Evolutionary conservation across 2,113 vertebrate species (phyloP).

Genomic region (Pterocles burchelli): DNA sequence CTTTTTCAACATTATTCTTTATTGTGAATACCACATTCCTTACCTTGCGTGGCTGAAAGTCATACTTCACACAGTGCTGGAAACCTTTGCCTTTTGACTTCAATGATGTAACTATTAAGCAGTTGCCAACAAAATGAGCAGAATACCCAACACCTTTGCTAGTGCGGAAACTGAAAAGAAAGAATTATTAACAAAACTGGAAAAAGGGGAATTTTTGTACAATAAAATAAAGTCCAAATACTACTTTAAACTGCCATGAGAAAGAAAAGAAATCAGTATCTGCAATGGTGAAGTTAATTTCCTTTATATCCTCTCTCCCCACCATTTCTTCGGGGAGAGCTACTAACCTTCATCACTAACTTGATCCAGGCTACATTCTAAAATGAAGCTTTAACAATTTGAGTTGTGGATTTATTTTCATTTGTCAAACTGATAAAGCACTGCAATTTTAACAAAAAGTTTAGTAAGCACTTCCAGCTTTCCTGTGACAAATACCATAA

Average conservation of each 20-base stretch:
- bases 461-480: background rate
- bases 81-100: conserved; percentile 99
- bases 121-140: conserved; percentile 97
- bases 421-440: background rate
- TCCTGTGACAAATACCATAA: background rate
- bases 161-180: conserved; percentile 90
- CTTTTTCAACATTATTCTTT: background rate
- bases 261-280: background rate
- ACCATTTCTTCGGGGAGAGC: background rate
- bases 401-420: background rate
- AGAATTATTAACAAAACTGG: background rate
- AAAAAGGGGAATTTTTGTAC: background rate
- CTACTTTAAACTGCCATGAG: background rate
- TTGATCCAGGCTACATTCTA: background rate
- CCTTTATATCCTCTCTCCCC: background rate
- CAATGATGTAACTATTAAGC: conserved; percentile 94
- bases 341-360: background rate
- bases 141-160: conserved; percentile 98
- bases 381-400: background rate
- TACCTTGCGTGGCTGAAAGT: conserved; percentile 97
- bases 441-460: background rate
- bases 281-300: background rate
- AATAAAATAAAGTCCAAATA: background rate
- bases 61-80: conserved; percentile 98
- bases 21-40: background rate